phyloP scores from a whole-genome alignment of 1,140 invertebrate genomes.

The Copidosoma floridanum region DNA sequence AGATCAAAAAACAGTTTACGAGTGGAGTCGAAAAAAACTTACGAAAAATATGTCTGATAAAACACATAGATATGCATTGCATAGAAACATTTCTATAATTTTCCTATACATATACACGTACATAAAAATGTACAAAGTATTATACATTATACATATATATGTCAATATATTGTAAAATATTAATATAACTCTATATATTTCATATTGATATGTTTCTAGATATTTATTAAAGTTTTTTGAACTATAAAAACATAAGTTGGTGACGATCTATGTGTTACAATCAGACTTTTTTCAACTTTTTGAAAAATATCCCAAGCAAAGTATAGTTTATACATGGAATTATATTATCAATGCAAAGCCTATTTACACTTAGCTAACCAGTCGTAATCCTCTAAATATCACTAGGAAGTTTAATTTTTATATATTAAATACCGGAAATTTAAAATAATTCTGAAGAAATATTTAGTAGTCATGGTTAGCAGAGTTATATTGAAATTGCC shows the following conservation, averaged over 20 bases:
- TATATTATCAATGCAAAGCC: constrained; percentile 34
- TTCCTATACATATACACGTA: constrained; percentile 30
- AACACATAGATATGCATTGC: constrained; percentile 27
- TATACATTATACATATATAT: constrained; percentile 33
- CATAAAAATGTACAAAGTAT: constrained; percentile 34
- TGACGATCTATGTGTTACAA: constrained; percentile 9
- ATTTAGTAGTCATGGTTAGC: constrained; percentile 56
- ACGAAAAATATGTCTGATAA: constrained; percentile 18
- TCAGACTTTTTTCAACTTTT: constrained; percentile 14
- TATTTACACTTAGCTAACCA: constrained; percentile 44
- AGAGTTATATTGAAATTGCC: constrained; percentile 57
- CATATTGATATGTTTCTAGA: constrained; percentile 19
- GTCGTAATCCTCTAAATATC: constrained; percentile 48
- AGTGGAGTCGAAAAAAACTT: constrained; percentile 9
- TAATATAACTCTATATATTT: constrained; percentile 20
- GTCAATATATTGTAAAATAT: constrained; percentile 22
- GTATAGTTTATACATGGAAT: constrained; percentile 15
- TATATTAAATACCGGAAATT: constrained; percentile 42
- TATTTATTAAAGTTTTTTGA: constrained; percentile 6
- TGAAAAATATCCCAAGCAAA: constrained; percentile 8
- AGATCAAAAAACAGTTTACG: constrained; percentile 10
- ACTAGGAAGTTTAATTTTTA: constrained; percentile 55
- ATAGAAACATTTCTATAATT: constrained; percentile 26
- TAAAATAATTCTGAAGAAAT: constrained; percentile 51
- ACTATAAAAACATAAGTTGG: constrained; percentile 14